Percentiles rank a stretch among this genome's conserved stretches.
phyloP scores from a whole-genome alignment of 2,113 vertebrate species.

The Pluvianellus socialis region DNA sequence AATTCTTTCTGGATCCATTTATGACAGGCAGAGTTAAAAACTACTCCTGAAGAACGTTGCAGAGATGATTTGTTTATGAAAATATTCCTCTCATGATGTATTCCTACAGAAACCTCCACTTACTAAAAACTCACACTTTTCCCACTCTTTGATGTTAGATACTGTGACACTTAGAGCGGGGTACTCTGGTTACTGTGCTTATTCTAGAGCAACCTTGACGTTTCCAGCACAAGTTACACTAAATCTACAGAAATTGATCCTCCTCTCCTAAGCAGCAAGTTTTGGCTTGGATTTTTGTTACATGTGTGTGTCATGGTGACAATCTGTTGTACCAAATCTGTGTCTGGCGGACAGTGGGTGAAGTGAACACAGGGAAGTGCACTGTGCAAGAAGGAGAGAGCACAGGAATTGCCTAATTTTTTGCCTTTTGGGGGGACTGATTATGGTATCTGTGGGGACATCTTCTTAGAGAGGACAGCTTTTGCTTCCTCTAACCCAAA shows the following conservation, averaged over 20 bases:
- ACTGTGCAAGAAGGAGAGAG: background rate
- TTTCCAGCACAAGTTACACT: background rate
- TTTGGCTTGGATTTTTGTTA: background rate
- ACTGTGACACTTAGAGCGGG: background rate
- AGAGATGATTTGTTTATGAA: background rate
- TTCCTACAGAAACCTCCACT: background rate
- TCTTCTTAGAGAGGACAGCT: background rate
- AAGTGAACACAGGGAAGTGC: background rate
- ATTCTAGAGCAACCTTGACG: background rate
- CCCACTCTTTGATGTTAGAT: background rate
- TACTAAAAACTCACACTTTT: background rate
- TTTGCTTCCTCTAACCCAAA: background rate
- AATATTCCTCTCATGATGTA: background rate
- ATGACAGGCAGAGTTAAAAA: background rate
- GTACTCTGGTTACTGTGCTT: background rate
- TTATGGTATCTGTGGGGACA: background rate
- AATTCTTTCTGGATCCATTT: background rate
- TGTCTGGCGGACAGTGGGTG: background rate
- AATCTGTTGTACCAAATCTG: background rate
- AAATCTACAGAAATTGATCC: background rate
- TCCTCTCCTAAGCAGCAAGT: background rate
- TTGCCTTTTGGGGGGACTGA: background rate
- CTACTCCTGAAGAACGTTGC: background rate
- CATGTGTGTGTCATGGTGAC: background rate
- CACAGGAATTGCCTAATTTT: background rate